Percentiles rank a stretch among this genome's conserved stretches.
These are phyloP conservation scores for Lagenorhynchus albirostris DNA, from an alignment of 2,113 vertebrate species.

Conservation along the genomic window DNA sequence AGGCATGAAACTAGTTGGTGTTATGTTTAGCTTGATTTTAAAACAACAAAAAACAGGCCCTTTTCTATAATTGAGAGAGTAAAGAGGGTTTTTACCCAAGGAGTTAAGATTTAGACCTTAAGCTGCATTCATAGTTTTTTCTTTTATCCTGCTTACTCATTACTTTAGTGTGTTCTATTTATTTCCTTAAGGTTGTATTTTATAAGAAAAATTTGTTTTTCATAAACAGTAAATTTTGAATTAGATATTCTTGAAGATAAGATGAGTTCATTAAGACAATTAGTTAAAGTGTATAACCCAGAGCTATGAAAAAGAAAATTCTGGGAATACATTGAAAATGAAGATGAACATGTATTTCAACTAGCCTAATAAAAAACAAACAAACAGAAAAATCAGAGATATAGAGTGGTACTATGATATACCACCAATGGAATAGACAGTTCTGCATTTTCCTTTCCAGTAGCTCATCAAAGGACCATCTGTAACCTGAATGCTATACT, in stretches of 20 bases:
- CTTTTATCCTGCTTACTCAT: not conserved
- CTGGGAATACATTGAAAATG: not conserved
- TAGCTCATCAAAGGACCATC: not conserved
- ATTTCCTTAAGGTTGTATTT: constrained; percentile 11
- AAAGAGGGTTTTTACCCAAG: not conserved
- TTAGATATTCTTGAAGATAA: not conserved
- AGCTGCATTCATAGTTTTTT: not conserved
- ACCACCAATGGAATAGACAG: not conserved
- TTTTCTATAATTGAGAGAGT: not conserved
- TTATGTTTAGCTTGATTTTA: not conserved
- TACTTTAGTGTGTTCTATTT: not conserved
- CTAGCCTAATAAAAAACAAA: not conserved
- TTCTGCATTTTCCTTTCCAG: constrained; percentile 5
- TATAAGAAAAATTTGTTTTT: not conserved
- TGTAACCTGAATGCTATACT: not conserved
- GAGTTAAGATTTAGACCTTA: not conserved
- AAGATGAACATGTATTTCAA: not conserved
- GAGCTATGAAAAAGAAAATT: not conserved
- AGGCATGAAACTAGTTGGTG: not conserved
- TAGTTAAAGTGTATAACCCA: not conserved
- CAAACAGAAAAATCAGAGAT: not conserved
- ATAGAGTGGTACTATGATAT: not conserved
- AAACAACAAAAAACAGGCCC: not conserved
- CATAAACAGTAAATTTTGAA: not conserved
- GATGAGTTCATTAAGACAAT: constrained; percentile 15